Conservation (phyloP, 2,888 invertebrate species). For the Incurvaria masculella region DNA sequence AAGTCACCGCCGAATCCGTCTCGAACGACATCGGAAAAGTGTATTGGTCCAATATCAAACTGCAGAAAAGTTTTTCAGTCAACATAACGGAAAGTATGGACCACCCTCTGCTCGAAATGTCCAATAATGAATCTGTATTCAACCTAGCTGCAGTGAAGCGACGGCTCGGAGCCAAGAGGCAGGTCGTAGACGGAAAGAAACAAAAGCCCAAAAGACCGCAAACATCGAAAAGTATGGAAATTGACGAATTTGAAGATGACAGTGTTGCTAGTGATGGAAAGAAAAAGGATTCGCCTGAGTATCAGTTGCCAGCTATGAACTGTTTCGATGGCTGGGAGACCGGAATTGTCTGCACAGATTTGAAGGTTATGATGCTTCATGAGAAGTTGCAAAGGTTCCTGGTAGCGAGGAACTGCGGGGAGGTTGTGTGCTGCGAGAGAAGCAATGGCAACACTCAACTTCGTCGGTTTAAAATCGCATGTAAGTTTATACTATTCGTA, state of each 20-base stretch:
- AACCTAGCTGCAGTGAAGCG: conserved; percentile 39
- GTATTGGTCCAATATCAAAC: conserved; percentile 37
- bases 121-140: conserved; percentile 21
- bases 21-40: conserved; percentile 35
- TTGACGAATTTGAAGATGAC: conserved; percentile 27
- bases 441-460: conserved; percentile 28
- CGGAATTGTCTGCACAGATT: conserved; percentile 32
- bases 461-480: conserved; percentile 27
- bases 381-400: conserved; percentile 30
- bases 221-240: conserved; percentile 22
- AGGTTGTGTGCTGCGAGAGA: conserved; percentile 34
- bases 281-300: conserved; percentile 10
- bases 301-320: conserved; percentile 25
- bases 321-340: conserved; percentile 28
- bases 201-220: conserved; percentile 28
- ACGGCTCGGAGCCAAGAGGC: conserved; percentile 19
- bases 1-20: conserved; percentile 18
- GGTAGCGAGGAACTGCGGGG: conserved; percentile 38
- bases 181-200: neutral
- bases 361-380: conserved; percentile 32
- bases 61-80: conserved; percentile 33
- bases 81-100: conserved; percentile 28
- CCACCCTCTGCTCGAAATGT: conserved; percentile 15
- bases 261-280: conserved; percentile 30
- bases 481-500: conserved; percentile 34